Evolutionary conservation across 64 coral and sea anemone genomes (phyloP), one percentile per base, ranked within the genome.

Genomic region (Dendronephthya gigantea): DNA sequence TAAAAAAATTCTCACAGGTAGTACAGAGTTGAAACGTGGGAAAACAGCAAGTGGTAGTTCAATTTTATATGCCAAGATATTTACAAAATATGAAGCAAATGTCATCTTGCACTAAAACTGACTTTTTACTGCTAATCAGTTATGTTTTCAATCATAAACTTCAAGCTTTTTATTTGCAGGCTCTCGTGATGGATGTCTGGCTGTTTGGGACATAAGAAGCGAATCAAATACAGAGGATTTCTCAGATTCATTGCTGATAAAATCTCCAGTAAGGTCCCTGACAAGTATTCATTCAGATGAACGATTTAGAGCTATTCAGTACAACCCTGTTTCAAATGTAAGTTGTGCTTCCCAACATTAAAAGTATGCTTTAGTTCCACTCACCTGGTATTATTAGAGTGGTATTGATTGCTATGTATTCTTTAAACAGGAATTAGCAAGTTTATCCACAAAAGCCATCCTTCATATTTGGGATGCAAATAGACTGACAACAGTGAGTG

Each of bases 381-480:
- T 5, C 41, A 45, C 41, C 41, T 45, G 41, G 41, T 10, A 45
- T 3, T 10, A 45, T 45, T 45, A 45, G 11, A 45, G 4, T 62
- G 19, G 55, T 27, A 62, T 62, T 62, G 8, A 62, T 22, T 27
- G 25, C 39, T 62, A 36, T 27, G 2, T 17, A 43, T 86, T 86
- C 62, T 68, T 68, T 35, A 90, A 16, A 87, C 75, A 98, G 95
- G 86, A 93, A 68, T 84, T 98, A 7, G 90, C 90, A 27, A 87
- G 92, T 1, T 84, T 98, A 4, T 98, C 95, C 30, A 84, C 95
- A 40, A 85, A 85, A 68, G 92, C 92, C 12, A 85, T 90, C 48
- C 68, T 92, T 16, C 90, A 93, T 84, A 51, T 98, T 1, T 98
- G 95, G 95, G 92, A 98, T 75, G 87, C 93, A 55, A 86, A 87